Percentiles rank a stretch among this genome's conserved stretches.
phyloP scores from a whole-genome alignment of 2,888 invertebrate species.

The Germaria angustata region DNA sequence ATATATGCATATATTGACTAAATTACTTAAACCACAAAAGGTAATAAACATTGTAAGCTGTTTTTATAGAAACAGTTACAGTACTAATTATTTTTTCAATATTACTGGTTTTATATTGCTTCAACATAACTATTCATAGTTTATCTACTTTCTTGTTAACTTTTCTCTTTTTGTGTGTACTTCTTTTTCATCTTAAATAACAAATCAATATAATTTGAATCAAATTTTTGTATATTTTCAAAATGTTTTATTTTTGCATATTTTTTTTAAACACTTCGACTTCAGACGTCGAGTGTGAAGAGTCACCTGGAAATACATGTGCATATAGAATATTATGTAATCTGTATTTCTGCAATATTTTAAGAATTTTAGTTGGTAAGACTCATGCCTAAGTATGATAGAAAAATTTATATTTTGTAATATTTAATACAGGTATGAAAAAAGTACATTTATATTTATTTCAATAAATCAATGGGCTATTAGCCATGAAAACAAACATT shows the following conservation, averaged over 20 bases:
- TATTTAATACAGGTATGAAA: no score
- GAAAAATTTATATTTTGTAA: not conserved
- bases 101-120: no score
- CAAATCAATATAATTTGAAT: not conserved
- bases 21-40: conserved; percentile 17
- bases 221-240: not conserved
- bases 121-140: no score
- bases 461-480: not conserved
- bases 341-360: no score
- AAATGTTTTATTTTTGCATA: not conserved
- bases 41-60: not conserved
- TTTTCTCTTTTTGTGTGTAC: not conserved
- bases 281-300: not conserved
- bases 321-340: no score
- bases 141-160: no score
- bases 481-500: not conserved
- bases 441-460: not conserved
- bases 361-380: no score
- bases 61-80: not conserved
- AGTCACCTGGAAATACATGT: not conserved
- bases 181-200: not conserved
- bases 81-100: not conserved
- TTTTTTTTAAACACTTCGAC: not conserved
- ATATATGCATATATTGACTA: not conserved
- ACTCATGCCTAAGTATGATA: no score